Conservation (phyloP, 2,797 vertebrate genomes). For the Pteropus rufus region DNA sequence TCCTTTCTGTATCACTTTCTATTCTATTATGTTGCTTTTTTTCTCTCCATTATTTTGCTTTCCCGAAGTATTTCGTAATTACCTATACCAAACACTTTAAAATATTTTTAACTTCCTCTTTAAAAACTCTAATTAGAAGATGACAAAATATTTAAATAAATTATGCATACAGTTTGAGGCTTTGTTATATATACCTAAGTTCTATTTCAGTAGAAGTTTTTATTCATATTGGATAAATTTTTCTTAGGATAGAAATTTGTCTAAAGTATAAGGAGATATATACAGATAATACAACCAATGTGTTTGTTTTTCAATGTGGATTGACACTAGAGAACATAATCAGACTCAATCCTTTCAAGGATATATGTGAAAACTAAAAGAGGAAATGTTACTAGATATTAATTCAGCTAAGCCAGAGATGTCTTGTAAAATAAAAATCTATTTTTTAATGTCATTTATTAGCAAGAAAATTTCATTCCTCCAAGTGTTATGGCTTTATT, state of each 20-base stretch:
- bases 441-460: not conserved
- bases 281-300: not conserved
- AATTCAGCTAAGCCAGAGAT: not conserved
- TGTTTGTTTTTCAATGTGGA: not conserved
- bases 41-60: not conserved
- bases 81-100: not conserved
- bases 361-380: not conserved
- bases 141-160: not conserved
- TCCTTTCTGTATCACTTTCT: not conserved
- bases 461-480: not conserved
- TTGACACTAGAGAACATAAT: not conserved
- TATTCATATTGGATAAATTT: not conserved
- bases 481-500: not conserved
- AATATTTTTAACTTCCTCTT: not conserved
- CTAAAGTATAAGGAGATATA: not conserved
- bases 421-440: not conserved
- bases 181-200: not conserved
- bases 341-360: not conserved
- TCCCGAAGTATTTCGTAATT: not conserved
- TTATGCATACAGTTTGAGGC: not conserved
- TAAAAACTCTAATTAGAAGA: not conserved
- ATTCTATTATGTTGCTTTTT: not conserved
- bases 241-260: not conserved
- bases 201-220: not conserved
- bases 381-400: not conserved